Percentiles rank a stretch among this genome's conserved stretches.
These are phyloP conservation scores for Busseola fusca DNA, from an alignment of 2,888 invertebrate species.

Conservation along the genomic window DNA sequence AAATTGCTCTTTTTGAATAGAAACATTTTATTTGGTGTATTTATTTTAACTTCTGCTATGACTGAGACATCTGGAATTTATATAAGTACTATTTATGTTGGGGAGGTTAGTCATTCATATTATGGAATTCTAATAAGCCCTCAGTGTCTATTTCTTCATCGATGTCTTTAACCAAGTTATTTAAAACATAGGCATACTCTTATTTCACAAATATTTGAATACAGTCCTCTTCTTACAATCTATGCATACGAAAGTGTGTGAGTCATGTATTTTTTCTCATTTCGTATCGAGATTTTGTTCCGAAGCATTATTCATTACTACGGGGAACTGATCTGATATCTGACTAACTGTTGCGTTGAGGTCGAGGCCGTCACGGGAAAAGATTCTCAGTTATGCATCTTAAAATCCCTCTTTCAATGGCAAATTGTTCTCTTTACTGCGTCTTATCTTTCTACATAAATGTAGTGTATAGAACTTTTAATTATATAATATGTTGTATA, in stretches of 20 bases:
- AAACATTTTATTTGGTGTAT: slow-evolving; percentile 14
- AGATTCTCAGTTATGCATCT: slow-evolving; percentile 77
- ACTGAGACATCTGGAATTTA: not conserved
- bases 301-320: slow-evolving; percentile 75
- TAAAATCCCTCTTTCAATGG: slow-evolving; percentile 69
- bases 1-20: slow-evolving; percentile 17
- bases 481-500: slow-evolving; percentile 5
- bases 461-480: slow-evolving; percentile 31
- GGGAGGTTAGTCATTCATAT: not conserved
- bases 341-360: slow-evolving; percentile 71
- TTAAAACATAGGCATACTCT: not conserved
- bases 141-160: not conserved
- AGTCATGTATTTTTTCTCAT: slow-evolving; percentile 62
- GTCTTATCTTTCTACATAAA: slow-evolving; percentile 48
- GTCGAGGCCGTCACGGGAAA: slow-evolving; percentile 86
- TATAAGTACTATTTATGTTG: not conserved
- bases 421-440: slow-evolving; percentile 65
- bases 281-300: slow-evolving; percentile 59
- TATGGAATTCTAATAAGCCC: not conserved
- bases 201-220: slow-evolving; percentile 34
- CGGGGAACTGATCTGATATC: slow-evolving; percentile 75
- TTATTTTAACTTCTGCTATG: slow-evolving; percentile 8
- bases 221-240: slow-evolving; percentile 31
- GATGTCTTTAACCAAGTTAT: not conserved
- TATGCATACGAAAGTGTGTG: slow-evolving; percentile 60